Percentiles rank a stretch among this genome's conserved stretches.
Evolutionary conservation across 2,888 invertebrate genomes (phyloP).

Genomic region (Galerucella calmariensis): DNA sequence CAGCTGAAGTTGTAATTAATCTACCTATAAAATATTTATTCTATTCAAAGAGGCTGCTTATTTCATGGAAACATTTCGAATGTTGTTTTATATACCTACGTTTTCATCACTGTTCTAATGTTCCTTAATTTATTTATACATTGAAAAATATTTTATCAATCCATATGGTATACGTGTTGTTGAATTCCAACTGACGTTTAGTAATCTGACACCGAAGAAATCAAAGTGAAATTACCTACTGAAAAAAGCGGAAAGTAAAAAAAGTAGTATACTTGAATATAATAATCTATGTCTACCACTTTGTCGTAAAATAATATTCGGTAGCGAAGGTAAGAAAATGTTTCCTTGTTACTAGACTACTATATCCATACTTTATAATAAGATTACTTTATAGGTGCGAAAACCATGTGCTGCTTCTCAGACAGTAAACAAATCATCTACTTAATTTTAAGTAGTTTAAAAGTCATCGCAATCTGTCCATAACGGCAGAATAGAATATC

Average conservation of each 20-base stretch:
- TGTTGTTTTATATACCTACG: no score
- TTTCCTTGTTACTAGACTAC: constrained; percentile 24
- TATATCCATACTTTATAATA: constrained; percentile 31
- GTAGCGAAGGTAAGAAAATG: constrained; percentile 52
- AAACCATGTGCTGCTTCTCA: constrained; percentile 51
- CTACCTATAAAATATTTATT: no score
- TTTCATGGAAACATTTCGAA: no score
- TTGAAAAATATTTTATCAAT: not conserved
- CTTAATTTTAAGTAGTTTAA: constrained; percentile 42
- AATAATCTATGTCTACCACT: constrained; percentile 10
- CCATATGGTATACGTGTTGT: not conserved
- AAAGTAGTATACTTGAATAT: constrained; percentile 15
- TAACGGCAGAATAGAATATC: constrained; percentile 62
- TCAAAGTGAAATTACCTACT: not conserved
- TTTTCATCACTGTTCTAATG: no score
- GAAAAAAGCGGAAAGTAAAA: not conserved
- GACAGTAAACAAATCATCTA: constrained; percentile 49
- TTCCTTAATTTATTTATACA: not conserved
- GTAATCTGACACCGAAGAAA: not conserved
- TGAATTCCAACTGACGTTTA: not conserved
- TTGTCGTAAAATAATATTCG: constrained; percentile 41
- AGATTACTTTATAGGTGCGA: constrained; percentile 45
- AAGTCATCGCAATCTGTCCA: constrained; percentile 47
- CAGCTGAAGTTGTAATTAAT: no score
- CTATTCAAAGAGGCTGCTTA: no score